Conservation (phyloP, 2,888 invertebrate genomes). For the Diaprepes abbreviatus region DNA sequence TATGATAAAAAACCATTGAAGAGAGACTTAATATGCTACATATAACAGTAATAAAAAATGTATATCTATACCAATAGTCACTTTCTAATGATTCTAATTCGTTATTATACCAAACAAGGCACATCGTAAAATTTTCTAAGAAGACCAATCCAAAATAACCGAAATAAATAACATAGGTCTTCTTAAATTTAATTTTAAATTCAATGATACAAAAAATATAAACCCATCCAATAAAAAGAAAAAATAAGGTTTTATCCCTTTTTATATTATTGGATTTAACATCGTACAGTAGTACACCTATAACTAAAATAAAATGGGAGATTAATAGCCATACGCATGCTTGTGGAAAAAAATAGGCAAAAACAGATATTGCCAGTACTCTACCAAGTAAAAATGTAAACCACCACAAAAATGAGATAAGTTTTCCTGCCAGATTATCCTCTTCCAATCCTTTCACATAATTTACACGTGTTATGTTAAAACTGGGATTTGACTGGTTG, state of each 20-base stretch:
- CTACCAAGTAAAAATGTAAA: slow-evolving; percentile 81
- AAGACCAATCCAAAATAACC: slow-evolving; percentile 78
- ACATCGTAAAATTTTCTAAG: slow-evolving; percentile 77
- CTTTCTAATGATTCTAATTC: slow-evolving; percentile 69
- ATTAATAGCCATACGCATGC: slow-evolving; percentile 73
- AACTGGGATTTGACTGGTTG: slow-evolving; percentile 55
- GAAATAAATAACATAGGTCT: slow-evolving; percentile 78
- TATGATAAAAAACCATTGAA: slow-evolving; percentile 76
- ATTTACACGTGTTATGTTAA: slow-evolving; percentile 66
- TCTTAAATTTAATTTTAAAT: slow-evolving; percentile 83
- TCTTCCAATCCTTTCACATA: slow-evolving; percentile 77
- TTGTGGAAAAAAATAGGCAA: slow-evolving; percentile 77
- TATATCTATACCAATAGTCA: slow-evolving; percentile 80
- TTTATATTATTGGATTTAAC: slow-evolving; percentile 71
- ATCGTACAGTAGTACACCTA: slow-evolving; percentile 76
- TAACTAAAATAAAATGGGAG: slow-evolving; percentile 77
- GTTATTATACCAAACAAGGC: slow-evolving; percentile 76
- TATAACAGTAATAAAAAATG: slow-evolving; percentile 74
- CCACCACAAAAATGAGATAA: slow-evolving; percentile 83
- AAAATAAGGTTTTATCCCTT: slow-evolving; percentile 69
- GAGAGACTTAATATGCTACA: slow-evolving; percentile 73
- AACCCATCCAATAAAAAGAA: slow-evolving; percentile 79
- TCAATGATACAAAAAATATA: slow-evolving; percentile 84
- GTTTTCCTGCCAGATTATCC: slow-evolving; percentile 79
- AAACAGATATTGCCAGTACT: slow-evolving; percentile 78